Evolutionary conservation across 1,140 invertebrate species (phyloP), one percentile per base, ranked within the genome.

Genomic region (Hyles vespertilio): DNA sequence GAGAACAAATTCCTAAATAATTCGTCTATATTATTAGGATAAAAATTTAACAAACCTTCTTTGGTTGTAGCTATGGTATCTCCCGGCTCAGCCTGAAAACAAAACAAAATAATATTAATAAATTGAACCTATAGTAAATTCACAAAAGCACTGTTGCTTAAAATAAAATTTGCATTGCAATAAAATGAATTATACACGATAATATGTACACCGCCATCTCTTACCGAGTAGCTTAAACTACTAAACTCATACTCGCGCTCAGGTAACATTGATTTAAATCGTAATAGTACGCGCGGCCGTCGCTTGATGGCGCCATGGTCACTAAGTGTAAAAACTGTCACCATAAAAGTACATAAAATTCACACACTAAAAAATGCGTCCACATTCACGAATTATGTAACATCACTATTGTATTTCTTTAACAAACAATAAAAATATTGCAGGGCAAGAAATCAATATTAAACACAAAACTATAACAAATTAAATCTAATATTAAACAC

Each of bases 61-160:
- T 89, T 90, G 72, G 89, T 90, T 67, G 87, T 89, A 48, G 89
- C 89, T 75, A 90, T 84, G 22, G 86, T 89, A 65, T 90, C 89
- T 9, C 89, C 89, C 56, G 87, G 87, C 62, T 90, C 87, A 12
- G 84, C 84, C 89, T 90, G 72, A 12, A 76, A 54, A 36, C 3
- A 52, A 56, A 34, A 84, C 61, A 71, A 74, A 77, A 63, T 70
- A 61, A 71, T 22, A 11, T 54, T 53, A 6, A 3, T 53, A n/a
- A 36, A 2, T 53, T 11, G 63, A 61, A 60, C 48, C 51, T 11
- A 43, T 22, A 32, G 55, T 52, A 46, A 43, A 62, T 52, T 56
- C 47, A 50, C 22, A 12, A 32, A 22, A 22, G n/a, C 48, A 11
- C 22, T 22, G 9, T 22, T 50, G 11, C 32, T 6, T 50, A 50